Evolutionary conservation across 2,113 vertebrate genomes (phyloP).

Genomic region (Irena cyanogastra): DNA sequence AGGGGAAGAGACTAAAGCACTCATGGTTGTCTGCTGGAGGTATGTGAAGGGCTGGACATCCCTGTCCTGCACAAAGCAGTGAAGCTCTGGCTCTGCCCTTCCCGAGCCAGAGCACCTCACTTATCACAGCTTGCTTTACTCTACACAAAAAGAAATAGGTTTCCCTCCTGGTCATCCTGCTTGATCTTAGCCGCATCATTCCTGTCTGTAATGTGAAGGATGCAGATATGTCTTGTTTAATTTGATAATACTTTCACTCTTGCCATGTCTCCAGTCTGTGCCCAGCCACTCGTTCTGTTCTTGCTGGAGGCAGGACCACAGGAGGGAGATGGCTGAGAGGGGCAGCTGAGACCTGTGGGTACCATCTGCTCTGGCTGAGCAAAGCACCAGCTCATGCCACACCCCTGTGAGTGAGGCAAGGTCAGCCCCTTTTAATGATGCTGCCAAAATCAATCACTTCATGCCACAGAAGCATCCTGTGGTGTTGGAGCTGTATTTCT

Average conservation of each 20-base stretch:
- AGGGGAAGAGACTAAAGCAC: background rate
- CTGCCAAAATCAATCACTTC: background rate
- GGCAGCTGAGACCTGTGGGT: rapidly evolving
- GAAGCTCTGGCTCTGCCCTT: background rate
- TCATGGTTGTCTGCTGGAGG: background rate
- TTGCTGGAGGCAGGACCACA: background rate
- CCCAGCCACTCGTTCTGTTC: rapidly evolving
- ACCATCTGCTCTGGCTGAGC: background rate
- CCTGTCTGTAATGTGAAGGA: background rate
- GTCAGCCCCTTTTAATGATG: background rate
- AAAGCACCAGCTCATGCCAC: background rate
- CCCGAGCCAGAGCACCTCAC: rapidly evolving
- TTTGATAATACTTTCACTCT: background rate
- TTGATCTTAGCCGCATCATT: background rate
- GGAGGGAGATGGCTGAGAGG: background rate
- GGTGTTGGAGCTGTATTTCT: background rate
- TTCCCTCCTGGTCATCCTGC: background rate
- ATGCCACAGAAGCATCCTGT: background rate
- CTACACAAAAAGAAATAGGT: background rate
- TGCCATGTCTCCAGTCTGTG: background rate
- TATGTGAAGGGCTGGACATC: background rate
- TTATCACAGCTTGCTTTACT: background rate
- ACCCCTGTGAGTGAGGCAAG: background rate
- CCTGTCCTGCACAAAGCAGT: background rate
- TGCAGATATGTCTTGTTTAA: background rate